phyloP scores from a whole-genome alignment of 2,888 invertebrate genomes.

The Gisinianus flammeolus region DNA sequence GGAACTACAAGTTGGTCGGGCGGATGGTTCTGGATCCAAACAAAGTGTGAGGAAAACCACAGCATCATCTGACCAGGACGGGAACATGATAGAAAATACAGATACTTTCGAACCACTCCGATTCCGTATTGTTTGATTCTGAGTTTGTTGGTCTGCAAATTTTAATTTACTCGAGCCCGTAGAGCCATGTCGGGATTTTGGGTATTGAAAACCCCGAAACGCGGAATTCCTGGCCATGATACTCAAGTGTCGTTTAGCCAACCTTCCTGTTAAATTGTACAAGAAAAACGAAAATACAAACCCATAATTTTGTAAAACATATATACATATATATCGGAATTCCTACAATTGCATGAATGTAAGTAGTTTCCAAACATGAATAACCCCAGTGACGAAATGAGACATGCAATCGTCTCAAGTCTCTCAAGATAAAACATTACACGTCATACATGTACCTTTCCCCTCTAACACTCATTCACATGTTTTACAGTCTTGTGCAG shows the following conservation, averaged over 20 bases:
- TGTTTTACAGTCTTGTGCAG: no score
- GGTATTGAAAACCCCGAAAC: conserved; percentile 57
- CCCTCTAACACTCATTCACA: no score
- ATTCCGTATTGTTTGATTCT: conserved; percentile 16
- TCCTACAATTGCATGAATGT: no score
- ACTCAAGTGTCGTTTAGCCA: conserved; percentile 55
- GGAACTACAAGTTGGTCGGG: conserved; percentile 68
- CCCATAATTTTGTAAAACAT: background rate
- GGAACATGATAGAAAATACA: conserved; percentile 57
- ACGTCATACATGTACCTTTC: background rate
- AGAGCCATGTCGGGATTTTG: conserved; percentile 55
- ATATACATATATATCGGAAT: background rate
- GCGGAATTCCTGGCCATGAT: conserved; percentile 58
- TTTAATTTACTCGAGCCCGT: conserved; percentile 50
- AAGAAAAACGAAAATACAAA: conserved; percentile 1
- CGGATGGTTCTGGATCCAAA: conserved; percentile 56
- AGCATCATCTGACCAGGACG: conserved; percentile 57
- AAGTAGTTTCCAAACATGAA: no score
- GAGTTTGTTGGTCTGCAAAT: conserved; percentile 32
- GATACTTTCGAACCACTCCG: conserved; percentile 43
- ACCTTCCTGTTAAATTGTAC: conserved; percentile 46
- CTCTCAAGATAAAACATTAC: no score
- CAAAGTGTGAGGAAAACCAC: conserved; percentile 55
- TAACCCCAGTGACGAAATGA: no score
- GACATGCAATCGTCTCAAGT: no score